phyloP scores from a whole-genome alignment of 1,140 invertebrate genomes.

The Drosophila burlai region DNA sequence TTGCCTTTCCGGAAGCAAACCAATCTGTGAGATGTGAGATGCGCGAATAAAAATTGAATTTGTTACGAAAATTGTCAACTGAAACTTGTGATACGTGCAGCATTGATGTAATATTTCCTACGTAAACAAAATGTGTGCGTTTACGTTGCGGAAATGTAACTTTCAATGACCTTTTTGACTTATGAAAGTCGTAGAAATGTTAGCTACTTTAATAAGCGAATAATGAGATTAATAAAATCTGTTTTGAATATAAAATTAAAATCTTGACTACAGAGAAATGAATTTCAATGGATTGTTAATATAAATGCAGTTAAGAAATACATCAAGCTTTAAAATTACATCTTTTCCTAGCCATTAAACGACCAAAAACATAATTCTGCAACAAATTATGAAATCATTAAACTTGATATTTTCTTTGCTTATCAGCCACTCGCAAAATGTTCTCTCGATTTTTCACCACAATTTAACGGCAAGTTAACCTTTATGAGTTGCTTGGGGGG shows the following conservation, averaged over 20 bases:
- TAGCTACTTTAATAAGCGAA: not conserved
- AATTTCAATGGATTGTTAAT: not conserved
- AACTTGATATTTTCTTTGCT: conserved; percentile 2
- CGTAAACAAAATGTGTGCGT: conserved; percentile 24
- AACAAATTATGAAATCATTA: conserved; percentile 36
- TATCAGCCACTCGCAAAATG: conserved; percentile 29
- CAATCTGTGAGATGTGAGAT: conserved; percentile 29
- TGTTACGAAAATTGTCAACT: conserved; percentile 50
- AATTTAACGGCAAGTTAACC: conserved; percentile 67
- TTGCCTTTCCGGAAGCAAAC: conserved; percentile 33
- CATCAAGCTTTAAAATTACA: not conserved
- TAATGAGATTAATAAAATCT: not conserved
- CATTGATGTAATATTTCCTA: conserved; percentile 40
- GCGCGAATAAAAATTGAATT: conserved; percentile 55
- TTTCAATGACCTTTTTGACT: conserved; percentile 6
- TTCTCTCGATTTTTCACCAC: conserved; percentile 47
- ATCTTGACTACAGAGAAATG: not conserved
- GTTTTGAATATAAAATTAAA: not conserved
- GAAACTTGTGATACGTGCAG: conserved; percentile 52
- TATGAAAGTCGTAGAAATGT: not conserved
- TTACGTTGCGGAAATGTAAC: conserved; percentile 16
- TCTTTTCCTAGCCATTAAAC: not conserved
- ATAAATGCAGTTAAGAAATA: not conserved
- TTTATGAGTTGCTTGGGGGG: conserved; percentile 10
- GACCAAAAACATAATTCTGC: not conserved